phyloP scores from a whole-genome alignment of 2,888 invertebrate species.

The Spodoptera exigua region DNA sequence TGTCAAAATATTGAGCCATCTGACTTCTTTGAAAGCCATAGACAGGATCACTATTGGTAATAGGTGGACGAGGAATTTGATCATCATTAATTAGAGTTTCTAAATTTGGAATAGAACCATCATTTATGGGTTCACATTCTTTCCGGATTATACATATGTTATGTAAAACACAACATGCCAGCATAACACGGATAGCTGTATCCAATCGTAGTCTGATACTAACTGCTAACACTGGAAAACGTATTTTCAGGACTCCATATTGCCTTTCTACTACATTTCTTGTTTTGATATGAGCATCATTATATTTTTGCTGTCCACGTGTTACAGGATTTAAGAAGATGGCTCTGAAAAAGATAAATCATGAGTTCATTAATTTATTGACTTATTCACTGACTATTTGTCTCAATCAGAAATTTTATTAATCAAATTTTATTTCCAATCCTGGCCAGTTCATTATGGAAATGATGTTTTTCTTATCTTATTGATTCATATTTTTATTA shows the following conservation, averaged over 20 bases:
- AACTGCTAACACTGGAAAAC: constrained; percentile 10
- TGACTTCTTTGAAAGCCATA: constrained; percentile 5
- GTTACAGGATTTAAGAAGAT: too few relatives aligned
- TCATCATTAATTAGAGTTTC: background rate
- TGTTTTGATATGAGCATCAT: too few relatives aligned
- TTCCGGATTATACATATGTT: constrained; percentile 7
- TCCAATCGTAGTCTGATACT: constrained; percentile 6
- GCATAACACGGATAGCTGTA: constrained; percentile 4
- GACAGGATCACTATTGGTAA: background rate
- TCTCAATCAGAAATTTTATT: too few relatives aligned
- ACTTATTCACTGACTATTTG: too few relatives aligned
- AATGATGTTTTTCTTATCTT: too few relatives aligned
- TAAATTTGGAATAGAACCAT: constrained; percentile 5
- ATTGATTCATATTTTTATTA: too few relatives aligned
- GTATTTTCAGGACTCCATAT: constrained; percentile 13
- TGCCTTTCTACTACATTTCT: constrained; percentile 16
- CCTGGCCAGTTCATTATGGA: too few relatives aligned
- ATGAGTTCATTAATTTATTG: too few relatives aligned
- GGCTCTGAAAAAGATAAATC: too few relatives aligned
- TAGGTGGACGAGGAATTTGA: background rate
- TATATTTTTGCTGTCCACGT: too few relatives aligned
- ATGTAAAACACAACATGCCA: constrained; percentile 12
- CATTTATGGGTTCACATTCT: constrained; percentile 12
- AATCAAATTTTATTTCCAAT: too few relatives aligned
- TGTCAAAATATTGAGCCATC: constrained; percentile 4